phyloP scores from a whole-genome alignment of 1,140 invertebrate genomes.

The Drosophila biarmipes region DNA sequence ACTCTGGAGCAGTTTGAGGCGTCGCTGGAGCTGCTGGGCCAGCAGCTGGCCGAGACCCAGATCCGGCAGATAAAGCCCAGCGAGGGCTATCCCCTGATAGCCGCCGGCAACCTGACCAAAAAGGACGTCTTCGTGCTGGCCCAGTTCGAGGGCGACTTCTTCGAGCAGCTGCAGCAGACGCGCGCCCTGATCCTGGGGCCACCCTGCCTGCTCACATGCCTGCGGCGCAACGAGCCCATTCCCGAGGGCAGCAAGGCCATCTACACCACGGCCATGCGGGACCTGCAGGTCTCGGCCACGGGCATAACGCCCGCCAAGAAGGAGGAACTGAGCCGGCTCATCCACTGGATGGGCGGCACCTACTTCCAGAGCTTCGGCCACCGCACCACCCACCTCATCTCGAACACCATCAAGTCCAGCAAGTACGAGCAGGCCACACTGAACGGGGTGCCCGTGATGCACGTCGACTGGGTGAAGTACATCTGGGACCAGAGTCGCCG shows the following conservation, averaged over 20 bases:
- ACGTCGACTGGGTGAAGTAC: conserved; percentile 90
- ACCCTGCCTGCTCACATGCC: conserved; percentile 90
- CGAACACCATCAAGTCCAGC: conserved; percentile 89
- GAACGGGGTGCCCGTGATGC: conserved; percentile 90
- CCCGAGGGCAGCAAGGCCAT: conserved; percentile 91
- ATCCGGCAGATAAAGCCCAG: conserved; percentile 71
- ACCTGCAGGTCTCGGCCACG: conserved; percentile 90
- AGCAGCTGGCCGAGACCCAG: conserved; percentile 67
- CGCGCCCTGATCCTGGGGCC: conserved; percentile 92
- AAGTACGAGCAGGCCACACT: conserved; percentile 92
- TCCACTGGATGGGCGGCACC: conserved; percentile 93
- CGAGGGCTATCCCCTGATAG: conserved; percentile 72
- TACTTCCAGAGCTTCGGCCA: conserved; percentile 89
- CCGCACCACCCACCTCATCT: conserved; percentile 93
- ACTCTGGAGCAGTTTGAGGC: conserved; percentile 47
- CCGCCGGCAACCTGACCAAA: conserved; percentile 86
- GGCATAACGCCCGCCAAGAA: conserved; percentile 88
- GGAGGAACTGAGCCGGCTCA: conserved; percentile 88
- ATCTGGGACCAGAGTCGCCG: conserved; percentile 89
- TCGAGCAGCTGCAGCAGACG: conserved; percentile 87
- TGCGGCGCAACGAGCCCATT: conserved; percentile 89
- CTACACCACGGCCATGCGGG: conserved; percentile 92
- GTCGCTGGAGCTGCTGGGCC: conserved; percentile 48
- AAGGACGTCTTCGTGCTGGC: conserved; percentile 91
- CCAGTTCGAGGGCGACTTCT: conserved; percentile 89